Evolutionary conservation across 2,888 invertebrate species (phyloP).

Genomic region (Oeneis ivallda): DNA sequence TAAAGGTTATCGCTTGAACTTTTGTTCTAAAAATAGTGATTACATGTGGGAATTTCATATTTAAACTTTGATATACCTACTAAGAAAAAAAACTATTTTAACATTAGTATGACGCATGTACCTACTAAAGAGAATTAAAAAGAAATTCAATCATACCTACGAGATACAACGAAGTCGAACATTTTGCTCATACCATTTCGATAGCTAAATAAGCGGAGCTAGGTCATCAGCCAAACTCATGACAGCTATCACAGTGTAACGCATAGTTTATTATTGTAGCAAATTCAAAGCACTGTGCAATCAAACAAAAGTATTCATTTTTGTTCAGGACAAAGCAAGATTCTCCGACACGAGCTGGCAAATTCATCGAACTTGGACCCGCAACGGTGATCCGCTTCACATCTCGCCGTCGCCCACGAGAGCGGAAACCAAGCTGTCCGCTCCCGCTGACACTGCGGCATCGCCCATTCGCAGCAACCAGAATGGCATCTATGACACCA

Average conservation of each 20-base stretch:
- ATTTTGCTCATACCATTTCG: no score
- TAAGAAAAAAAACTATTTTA: no score
- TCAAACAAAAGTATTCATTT: slow-evolving; percentile 30
- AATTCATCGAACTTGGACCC: slow-evolving; percentile 86
- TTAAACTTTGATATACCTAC: background rate
- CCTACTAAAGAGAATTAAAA: no score
- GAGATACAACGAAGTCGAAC: no score
- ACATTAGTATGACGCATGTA: no score
- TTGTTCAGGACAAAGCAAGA: slow-evolving; percentile 83
- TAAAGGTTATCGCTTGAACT: slow-evolving; percentile 2
- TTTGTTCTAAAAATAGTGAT: background rate
- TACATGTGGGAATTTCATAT: background rate
- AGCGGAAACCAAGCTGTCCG: slow-evolving; percentile 51
- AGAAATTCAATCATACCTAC: no score
- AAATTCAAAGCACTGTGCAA: no score
- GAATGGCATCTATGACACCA: slow-evolving; percentile 77
- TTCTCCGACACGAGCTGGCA: slow-evolving; percentile 89
- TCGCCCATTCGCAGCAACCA: slow-evolving; percentile 55
- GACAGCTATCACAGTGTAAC: no score
- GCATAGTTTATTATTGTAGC: no score
- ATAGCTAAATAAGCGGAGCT: no score
- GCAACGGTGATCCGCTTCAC: slow-evolving; percentile 72
- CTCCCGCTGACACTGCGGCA: slow-evolving; percentile 42
- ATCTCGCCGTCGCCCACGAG: slow-evolving; percentile 65
- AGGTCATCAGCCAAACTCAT: no score